Evolutionary conservation across 1,140 invertebrate genomes (phyloP).

Genomic region (Steinernema khuongi): DNA sequence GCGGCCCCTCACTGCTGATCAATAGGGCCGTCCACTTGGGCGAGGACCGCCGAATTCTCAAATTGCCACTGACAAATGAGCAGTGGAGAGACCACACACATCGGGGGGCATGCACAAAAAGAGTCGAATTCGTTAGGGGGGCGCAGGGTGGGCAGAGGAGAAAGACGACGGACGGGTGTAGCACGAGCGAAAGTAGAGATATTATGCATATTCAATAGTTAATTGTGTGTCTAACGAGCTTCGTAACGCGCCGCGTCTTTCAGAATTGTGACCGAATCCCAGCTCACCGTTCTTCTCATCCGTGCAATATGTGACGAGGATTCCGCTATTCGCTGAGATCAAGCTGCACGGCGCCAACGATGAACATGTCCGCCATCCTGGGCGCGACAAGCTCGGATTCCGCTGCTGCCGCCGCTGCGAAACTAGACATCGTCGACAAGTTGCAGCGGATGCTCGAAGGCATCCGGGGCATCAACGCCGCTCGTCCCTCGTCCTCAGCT

Average conservation of each 20-base stretch:
- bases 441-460: constrained; percentile 7
- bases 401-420: too few relatives aligned
- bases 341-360: background rate
- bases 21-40: background rate
- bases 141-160: constrained; percentile 9
- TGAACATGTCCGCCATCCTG: background rate
- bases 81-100: constrained; percentile 1
- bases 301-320: background rate
- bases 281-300: background rate
- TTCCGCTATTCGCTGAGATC: background rate
- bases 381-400: background rate
- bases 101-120: background rate
- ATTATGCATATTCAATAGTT: constrained; percentile 25
- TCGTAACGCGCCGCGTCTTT: background rate
- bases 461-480: background rate
- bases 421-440: background rate
- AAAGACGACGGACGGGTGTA: constrained; percentile 6
- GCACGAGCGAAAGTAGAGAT: constrained; percentile 17
- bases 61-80: background rate
- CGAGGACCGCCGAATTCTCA: background rate
- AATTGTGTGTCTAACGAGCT: background rate
- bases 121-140: constrained; percentile 1
- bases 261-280: background rate
- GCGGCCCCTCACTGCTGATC: background rate
- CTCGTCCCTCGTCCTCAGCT: background rate